Evolutionary conservation across 2,888 invertebrate species (phyloP), one percentile per base, ranked within the genome.

Genomic region (Isoperla grammatica): DNA sequence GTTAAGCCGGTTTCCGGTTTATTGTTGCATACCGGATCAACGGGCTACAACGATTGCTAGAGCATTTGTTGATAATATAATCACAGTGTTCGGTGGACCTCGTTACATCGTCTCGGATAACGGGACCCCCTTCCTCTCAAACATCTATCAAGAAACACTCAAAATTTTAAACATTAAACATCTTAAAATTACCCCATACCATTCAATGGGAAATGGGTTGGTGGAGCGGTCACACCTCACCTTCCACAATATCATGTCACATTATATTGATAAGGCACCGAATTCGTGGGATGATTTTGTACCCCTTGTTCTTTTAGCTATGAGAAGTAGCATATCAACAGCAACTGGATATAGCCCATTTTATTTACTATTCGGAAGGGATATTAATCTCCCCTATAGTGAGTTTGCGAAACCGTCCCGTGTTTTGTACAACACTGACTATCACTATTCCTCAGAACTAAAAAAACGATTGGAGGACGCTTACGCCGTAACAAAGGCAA

Each of bases 221-320:
- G 29, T 53, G 8, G 53, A 53, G 15, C n/a, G 23, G 13, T 20
- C n/a, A 37, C 53, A 53, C 15, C 13, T 9, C 9, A 53, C 53
- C 23, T 9, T 53, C 5, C 15, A 20, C 15, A 15, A 8, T n/a
- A 53, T 53, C 23, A 15, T 53, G n/a, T 35, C 22, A 29, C 53
- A 53, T 29, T 9, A 11, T 15, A 9, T 23, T 6, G 29, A 53
- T 5, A n/a, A 29, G 9, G 6, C 22, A 23, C 23, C 5, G 15
- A n/a, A 20, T 8, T 11, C 6, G 6, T 53, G 53, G 53, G 53
- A 53, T 29, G 53, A 53, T 13, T 29, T 15, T 8, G 9, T 53
- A 23, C 23, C 29, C 5, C 22, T 35, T 23, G 29, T 53, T 8
- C 8, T 5, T n/a, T 9, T 53, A 8, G 29, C 22, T n/a, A 6